phyloP scores from a whole-genome alignment of 35 echinoderm and acorn worm species.

The Holothuria glaberrima region DNA sequence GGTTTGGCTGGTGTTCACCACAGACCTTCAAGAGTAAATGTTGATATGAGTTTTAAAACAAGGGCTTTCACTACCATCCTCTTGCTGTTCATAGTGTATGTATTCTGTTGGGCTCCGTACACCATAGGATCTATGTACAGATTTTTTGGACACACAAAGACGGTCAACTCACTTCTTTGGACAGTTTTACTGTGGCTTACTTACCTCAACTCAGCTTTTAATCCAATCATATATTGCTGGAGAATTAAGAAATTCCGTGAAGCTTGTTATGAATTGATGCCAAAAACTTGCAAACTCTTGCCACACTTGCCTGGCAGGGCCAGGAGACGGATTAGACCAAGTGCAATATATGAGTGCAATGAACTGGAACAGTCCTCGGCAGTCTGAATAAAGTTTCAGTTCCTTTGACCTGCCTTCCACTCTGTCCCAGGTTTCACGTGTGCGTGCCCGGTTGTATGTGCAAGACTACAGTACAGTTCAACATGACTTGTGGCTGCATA shows the following conservation, averaged over 20 bases:
- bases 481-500: too few species aligned
- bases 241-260: conserved; percentile 98
- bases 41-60: conserved; percentile 99
- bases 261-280: conserved; percentile 88
- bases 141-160: conserved; percentile 17
- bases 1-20: conserved; percentile 75
- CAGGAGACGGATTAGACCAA: conserved; percentile 83
- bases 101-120: conserved; percentile 96
- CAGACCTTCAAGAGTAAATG: conserved; percentile 84
- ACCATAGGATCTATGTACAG: conserved; percentile 65
- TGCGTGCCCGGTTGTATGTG: too few species aligned
- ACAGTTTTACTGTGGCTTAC: conserved; percentile 84
- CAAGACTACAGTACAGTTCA: too few species aligned
- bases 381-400: not conserved
- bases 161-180: conserved; percentile 23
- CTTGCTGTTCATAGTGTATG: conserved; percentile 89
- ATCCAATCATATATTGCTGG: conserved; percentile 99
- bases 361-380: conserved; percentile 75
- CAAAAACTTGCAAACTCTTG: conserved; percentile 85
- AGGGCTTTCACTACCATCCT: conserved; percentile 98
- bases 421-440: too few species aligned
- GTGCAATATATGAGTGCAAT: conserved; percentile 99
- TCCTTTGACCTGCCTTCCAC: too few species aligned
- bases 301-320: conserved; percentile 88
- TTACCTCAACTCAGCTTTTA: conserved; percentile 95